Evolutionary conservation across 2,888 invertebrate genomes (phyloP).

Genomic region (Malthinus seriepunctatus): DNA sequence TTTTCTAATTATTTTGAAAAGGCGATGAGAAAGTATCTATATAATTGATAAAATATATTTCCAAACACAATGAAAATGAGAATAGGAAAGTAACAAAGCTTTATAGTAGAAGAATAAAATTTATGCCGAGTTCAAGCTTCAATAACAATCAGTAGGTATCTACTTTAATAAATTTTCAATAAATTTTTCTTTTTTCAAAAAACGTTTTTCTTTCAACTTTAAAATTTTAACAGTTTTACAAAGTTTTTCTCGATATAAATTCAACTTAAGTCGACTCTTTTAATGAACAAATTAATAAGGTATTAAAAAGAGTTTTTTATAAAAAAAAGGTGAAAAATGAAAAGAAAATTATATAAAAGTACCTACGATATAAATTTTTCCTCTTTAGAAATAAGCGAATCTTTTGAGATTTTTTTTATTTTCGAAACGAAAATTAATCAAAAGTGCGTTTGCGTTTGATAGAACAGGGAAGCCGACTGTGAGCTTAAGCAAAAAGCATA

Average conservation of each 20-base stretch:
- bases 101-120: no score
- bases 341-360: neutral
- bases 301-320: neutral
- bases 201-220: no score
- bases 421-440: constrained; percentile 6
- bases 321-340: neutral
- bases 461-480: constrained; percentile 7
- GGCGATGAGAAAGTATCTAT: no score
- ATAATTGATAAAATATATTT: no score
- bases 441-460: constrained; percentile 7
- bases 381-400: constrained; percentile 1
- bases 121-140: no score
- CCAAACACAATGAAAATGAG: no score
- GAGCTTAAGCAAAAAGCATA: constrained; percentile 14
- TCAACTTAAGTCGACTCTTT: neutral
- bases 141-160: no score
- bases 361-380: neutral
- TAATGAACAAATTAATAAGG: neutral
- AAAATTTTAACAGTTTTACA: no score
- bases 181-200: no score
- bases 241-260: neutral
- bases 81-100: no score
- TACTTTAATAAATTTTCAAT: no score
- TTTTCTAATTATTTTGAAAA: no score
- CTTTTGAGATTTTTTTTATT: constrained; percentile 1